Conservation (phyloP, 1,140 invertebrate species). For the Zaprionus tsacasi region DNA sequence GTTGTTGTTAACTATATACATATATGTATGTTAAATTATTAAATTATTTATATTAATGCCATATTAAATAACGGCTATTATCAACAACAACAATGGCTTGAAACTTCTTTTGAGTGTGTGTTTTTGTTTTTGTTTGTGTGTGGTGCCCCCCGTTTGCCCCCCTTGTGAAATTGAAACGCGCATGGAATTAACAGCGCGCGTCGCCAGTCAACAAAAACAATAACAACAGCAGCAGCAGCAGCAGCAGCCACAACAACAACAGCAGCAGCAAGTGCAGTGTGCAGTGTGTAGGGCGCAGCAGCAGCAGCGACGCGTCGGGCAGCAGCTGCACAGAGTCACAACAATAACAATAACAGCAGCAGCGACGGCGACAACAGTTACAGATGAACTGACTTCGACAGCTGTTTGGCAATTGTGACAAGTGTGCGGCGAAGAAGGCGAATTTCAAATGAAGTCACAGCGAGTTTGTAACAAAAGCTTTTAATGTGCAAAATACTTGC, state of each 20-base stretch:
- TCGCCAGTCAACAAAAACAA: conserved; percentile 38
- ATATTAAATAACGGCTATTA: conserved; percentile 11
- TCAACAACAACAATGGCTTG: conserved; percentile 4
- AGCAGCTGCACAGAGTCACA: background rate
- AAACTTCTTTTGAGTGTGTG: conserved; percentile 9
- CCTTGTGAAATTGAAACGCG: conserved; percentile 16
- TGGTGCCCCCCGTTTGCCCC: conserved; percentile 2
- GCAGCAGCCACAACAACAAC: conserved; percentile 32
- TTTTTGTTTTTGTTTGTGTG: conserved; percentile 22
- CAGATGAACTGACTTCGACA: conserved; percentile 26
- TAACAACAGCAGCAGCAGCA: conserved; percentile 36
- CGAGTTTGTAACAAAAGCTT: conserved; percentile 31
- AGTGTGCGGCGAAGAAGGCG: conserved; percentile 9
- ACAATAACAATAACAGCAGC: background rate
- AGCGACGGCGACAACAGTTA: conserved; percentile 11
- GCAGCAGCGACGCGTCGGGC: conserved; percentile 9
- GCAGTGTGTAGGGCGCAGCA: conserved; percentile 16
- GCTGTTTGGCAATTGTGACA: conserved; percentile 44
- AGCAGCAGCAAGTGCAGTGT: conserved; percentile 56
- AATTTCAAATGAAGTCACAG: conserved; percentile 44
- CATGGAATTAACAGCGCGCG: conserved; percentile 31
- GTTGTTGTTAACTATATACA: background rate
- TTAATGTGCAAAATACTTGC: conserved; percentile 12
- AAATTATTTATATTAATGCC: conserved; percentile 33
- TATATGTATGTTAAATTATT: conserved; percentile 29